These are phyloP conservation scores for Chrysochloris asiatica DNA, from an alignment of 2,113 vertebrate genomes.

Conservation along the genomic window DNA sequence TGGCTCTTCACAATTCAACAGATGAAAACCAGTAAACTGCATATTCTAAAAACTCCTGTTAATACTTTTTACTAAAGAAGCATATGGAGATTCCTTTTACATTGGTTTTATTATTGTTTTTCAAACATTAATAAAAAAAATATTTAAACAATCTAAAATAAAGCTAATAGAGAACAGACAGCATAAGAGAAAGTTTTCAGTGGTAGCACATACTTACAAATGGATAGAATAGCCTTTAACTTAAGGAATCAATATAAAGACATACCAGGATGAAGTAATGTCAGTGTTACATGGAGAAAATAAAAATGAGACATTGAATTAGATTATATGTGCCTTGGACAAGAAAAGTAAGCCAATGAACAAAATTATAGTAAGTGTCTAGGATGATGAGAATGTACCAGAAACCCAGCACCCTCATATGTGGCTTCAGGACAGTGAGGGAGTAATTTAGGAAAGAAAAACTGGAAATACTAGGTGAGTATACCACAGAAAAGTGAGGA, in stretches of 20 bases:
- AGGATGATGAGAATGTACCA: too few species aligned
- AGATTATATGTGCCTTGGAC: background rate
- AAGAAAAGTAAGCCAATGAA: background rate
- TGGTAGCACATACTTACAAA: background rate
- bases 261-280: background rate
- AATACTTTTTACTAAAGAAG: background rate
- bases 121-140: conserved; percentile 12
- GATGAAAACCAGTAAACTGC: background rate
- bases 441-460: background rate
- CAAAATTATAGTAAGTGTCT: background rate
- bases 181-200: background rate
- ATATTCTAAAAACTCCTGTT: background rate
- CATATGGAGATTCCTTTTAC: background rate
- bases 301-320: background rate
- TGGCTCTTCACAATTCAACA: background rate
- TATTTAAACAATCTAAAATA: background rate
- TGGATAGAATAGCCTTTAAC: background rate
- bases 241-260: background rate
- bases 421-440: accelerated
- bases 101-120: background rate
- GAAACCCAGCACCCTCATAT: background rate
- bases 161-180: background rate
- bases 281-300: background rate
- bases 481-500: background rate
- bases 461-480: background rate